A percentile compares a stretch with the other conserved stretches of the same genome.
Conservation (phyloP, 2,797 vertebrate species). For the Paramormyrops hopkinsi region DNA sequence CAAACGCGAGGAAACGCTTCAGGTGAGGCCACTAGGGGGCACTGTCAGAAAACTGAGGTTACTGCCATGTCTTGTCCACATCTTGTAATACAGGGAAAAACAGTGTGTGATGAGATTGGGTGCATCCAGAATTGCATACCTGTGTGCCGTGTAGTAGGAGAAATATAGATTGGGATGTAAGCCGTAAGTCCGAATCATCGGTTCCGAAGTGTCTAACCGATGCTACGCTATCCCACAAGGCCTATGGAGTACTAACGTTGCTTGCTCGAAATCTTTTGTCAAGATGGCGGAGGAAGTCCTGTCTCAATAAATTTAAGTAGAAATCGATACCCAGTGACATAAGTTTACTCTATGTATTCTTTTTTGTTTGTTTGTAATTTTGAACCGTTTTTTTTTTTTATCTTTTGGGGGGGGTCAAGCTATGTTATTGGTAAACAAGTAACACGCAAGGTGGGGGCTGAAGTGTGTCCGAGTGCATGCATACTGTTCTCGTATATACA, state of each 20-base stretch:
- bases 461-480: background rate
- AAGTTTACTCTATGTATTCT: background rate
- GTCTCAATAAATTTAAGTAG: background rate
- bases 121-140: background rate
- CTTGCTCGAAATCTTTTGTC: background rate
- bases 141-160: background rate
- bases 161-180: background rate
- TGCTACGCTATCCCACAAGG: background rate
- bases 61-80: background rate
- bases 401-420: background rate
- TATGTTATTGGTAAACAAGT: background rate
- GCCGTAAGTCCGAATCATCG: background rate
- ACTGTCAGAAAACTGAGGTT: background rate
- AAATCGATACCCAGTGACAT: background rate
- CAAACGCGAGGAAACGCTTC: slow-evolving; percentile 84
- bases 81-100: background rate
- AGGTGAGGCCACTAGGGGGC: slow-evolving; percentile 59
- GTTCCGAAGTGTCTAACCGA: background rate
- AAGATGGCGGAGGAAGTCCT: background rate
- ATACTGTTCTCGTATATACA: background rate
- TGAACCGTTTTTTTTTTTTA: background rate
- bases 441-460: background rate
- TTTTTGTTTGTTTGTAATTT: background rate
- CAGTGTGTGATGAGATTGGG: background rate
- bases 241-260: background rate